Percentiles rank a stretch among this genome's conserved stretches.
Conservation (phyloP, 2,888 invertebrate genomes). For the Heliothis peltigera region DNA sequence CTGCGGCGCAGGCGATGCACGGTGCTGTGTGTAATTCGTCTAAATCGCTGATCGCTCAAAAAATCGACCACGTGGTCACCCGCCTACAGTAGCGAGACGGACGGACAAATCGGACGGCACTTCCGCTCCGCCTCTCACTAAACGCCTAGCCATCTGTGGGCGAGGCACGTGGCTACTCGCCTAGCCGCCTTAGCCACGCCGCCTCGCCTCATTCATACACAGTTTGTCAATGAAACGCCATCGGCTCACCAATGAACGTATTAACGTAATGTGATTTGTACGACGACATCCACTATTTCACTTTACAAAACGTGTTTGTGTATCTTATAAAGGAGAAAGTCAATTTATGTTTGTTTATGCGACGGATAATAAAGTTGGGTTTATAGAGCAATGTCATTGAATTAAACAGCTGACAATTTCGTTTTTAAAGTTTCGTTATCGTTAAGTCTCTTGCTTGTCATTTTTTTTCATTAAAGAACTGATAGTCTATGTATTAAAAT, state of each 20-base stretch:
- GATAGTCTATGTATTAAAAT: too few species aligned
- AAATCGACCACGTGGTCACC: conserved; percentile 13
- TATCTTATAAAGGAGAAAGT: conserved; percentile 38
- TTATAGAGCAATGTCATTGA: not conserved
- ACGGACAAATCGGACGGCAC: conserved; percentile 72
- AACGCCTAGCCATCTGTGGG: conserved; percentile 63
- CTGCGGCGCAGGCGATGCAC: too few species aligned
- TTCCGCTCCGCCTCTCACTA: conserved; percentile 69
- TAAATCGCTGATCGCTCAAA: conserved; percentile 12
- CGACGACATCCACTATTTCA: conserved; percentile 37
- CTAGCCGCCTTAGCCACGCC: conserved; percentile 21
- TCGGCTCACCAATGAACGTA: conserved; percentile 50
- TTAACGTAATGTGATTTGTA: conserved; percentile 52
- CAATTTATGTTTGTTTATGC: conserved; percentile 33
- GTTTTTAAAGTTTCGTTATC: not conserved
- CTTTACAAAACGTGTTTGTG: conserved; percentile 46
- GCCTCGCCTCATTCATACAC: conserved; percentile 64
- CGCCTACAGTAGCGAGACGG: conserved; percentile 57
- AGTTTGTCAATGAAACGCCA: conserved; percentile 59
- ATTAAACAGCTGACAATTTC: not conserved
- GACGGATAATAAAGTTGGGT: conserved; percentile 18
- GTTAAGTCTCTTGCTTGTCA: not conserved
- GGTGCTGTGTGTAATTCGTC: not conserved
- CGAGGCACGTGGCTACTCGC: conserved; percentile 64
- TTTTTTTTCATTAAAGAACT: too few species aligned